A percentile compares a stretch with the other conserved stretches of the same genome.
Conservation (phyloP, 37 sponge, comb jelly and placozoan genomes). For the Chondrilla cf. caribensis region DNA sequence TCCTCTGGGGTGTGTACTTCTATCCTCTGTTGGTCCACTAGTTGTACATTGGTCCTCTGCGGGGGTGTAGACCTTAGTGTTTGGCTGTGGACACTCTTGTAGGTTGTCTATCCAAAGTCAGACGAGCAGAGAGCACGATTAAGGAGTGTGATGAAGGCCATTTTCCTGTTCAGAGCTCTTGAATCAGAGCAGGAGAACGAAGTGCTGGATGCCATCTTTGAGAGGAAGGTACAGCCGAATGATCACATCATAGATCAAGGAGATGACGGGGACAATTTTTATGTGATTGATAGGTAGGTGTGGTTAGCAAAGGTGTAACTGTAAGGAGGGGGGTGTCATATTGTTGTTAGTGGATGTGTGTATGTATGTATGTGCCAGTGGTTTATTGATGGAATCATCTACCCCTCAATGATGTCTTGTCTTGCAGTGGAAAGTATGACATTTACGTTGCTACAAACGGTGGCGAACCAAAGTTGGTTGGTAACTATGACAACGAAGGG, state of each 20-base stretch:
- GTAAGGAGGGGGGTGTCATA: neutral
- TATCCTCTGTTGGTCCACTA: too few relatives aligned
- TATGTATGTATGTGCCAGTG: too few relatives aligned
- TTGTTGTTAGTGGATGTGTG: too few relatives aligned
- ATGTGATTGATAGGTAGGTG: slow-evolving; percentile 88
- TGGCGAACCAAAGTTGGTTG: neutral
- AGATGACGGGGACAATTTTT: slow-evolving; percentile 95
- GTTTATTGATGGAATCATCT: too few relatives aligned
- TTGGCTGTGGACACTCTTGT: too few relatives aligned
- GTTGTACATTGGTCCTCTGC: too few relatives aligned
- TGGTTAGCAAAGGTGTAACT: neutral
- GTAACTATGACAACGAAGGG: slow-evolving; percentile 75
- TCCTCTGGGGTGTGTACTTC: too few relatives aligned
- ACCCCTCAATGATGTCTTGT: neutral
- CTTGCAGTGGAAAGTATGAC: slow-evolving; percentile 5
- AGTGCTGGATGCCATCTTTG: slow-evolving; percentile 95
- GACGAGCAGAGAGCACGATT: slow-evolving; percentile 87
- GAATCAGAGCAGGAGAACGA: slow-evolving; percentile 79
- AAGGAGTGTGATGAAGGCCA: slow-evolving; percentile 49
- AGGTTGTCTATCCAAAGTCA: slow-evolving; percentile 88
- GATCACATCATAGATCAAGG: slow-evolving; percentile 90
- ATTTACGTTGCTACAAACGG: neutral
- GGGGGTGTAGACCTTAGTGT: too few relatives aligned
- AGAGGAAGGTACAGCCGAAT: slow-evolving; percentile 63
- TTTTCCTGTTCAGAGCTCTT: slow-evolving; percentile 77